Conservation (phyloP, 1,140 invertebrate species). For the Camponotus vicinus region DNA sequence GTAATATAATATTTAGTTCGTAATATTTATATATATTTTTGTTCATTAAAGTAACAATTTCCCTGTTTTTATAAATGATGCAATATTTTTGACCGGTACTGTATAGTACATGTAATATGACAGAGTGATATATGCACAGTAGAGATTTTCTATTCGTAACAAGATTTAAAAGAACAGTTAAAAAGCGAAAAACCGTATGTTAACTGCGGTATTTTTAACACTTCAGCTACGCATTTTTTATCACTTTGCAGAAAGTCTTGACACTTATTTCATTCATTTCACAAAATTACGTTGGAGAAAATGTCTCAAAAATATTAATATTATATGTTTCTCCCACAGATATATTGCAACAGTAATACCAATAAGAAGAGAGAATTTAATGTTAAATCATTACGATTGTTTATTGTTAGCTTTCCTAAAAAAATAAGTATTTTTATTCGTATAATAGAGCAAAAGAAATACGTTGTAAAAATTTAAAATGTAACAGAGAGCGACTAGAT, state of each 20-base stretch:
- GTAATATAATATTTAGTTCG: too few relatives aligned
- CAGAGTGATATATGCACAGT: neutral
- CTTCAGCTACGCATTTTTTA: neutral
- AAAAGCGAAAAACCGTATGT: neutral
- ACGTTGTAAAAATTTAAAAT: neutral
- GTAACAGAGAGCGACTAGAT: neutral
- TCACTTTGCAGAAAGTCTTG: neutral
- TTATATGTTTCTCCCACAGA: too few relatives aligned
- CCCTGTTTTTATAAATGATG: too few relatives aligned
- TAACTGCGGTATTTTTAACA: neutral
- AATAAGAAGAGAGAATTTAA: neutral
- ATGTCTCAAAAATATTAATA: neutral
- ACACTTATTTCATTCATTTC: neutral
- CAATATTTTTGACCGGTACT: too few relatives aligned
- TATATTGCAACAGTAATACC: neutral
- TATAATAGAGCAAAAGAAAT: neutral
- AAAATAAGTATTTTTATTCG: neutral
- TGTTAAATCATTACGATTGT: neutral
- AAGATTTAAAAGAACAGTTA: neutral
- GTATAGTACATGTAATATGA: neutral
- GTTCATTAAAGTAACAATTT: too few relatives aligned
- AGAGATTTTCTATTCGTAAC: conserved; percentile 12
- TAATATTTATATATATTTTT: too few relatives aligned
- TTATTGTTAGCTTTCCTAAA: neutral
- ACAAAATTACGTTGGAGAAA: neutral